Base-by-base conservation (phyloP, 2,888 invertebrate genomes). In the Cyrtodaria siliqua region DNA sequence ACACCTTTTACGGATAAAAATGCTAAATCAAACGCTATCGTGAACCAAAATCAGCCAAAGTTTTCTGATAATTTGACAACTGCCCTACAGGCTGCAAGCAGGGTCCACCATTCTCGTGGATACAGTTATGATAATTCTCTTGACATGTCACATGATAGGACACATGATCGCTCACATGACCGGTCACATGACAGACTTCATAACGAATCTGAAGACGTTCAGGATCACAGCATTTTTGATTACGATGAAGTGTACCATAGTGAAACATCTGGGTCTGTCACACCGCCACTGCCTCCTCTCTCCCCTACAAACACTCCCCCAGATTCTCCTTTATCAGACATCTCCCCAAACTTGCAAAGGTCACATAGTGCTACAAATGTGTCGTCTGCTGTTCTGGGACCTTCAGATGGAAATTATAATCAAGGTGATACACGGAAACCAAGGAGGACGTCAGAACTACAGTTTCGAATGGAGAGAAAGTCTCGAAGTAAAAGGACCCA, bases 271-370 rank as follows among this genome's bases (percentile, higher is more conserved):
- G 69, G 83, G 14, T 89, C 89, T 12, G 83, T 86, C n/a, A 90
- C 88, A 16, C 87, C 87, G 6, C 89, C 90, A 27, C 81, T 89
- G 47, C 88, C 87, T 42, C 88, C 89, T 23, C 79, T 88, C 18
- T 89, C 90, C 47, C 86, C 86, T 2, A 78, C 82, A 49, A 83
- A 86, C 57, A 79, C 87, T 29, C 84, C 86, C 6, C 84, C 87
- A 18, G 82, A 74, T 3, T 85, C 86, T 9, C 83, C 79, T n/a
- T 52, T 59, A n/a, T 68, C 79, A 14, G 71, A 67, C 27, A 81
- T 63, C 9, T 33, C 66, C 3, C 59, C 57, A 16, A 75, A 70
- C 59, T 75, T 86, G 24, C 78, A 79, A 44, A 62, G 84, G 49
- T 81, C 83, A 16, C 61, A 64, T 50, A 84, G 82, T 81, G 79